Conservation (phyloP, 2,888 invertebrate species). For the Blera fallax region DNA sequence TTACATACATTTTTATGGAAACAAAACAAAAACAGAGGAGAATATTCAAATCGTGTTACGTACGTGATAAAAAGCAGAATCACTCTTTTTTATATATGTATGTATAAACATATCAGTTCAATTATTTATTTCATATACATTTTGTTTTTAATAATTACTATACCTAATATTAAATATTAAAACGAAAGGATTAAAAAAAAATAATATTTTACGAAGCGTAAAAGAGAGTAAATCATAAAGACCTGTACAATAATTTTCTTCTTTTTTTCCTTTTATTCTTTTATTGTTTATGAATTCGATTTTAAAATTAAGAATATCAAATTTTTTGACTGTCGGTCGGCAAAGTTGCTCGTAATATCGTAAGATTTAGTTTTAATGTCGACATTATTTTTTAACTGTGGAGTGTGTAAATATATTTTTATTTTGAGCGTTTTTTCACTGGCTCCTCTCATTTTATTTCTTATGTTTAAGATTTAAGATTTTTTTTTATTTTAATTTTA, state of each 20-base stretch:
- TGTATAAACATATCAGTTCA: slow-evolving; percentile 73
- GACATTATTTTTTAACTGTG: slow-evolving; percentile 35
- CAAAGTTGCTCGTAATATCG: slow-evolving; percentile 55
- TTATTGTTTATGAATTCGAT: slow-evolving; percentile 69
- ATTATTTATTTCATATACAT: slow-evolving; percentile 72
- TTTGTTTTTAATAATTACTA: slow-evolving; percentile 47
- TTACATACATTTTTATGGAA: slow-evolving; percentile 45
- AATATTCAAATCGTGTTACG: slow-evolving; percentile 49
- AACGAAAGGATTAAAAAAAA: slow-evolving; percentile 1
- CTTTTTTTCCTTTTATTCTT: not conserved
- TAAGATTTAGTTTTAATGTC: slow-evolving; percentile 58
- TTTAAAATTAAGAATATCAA: slow-evolving; percentile 68
- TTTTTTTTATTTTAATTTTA: slow-evolving; percentile 49
- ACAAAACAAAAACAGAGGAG: not conserved
- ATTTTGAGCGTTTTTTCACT: slow-evolving; percentile 36
- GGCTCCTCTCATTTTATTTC: slow-evolving; percentile 55
- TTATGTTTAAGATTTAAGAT: slow-evolving; percentile 29
- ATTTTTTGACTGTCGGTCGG: slow-evolving; percentile 48
- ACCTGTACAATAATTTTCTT: slow-evolving; percentile 46
- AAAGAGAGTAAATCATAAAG: slow-evolving; percentile 59
- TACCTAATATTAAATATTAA: slow-evolving; percentile 57
- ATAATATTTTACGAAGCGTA: slow-evolving; percentile 53
- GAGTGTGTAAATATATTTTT: slow-evolving; percentile 60
- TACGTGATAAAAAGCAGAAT: slow-evolving; percentile 49
- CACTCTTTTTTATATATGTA: slow-evolving; percentile 55